A percentile compares a stretch with the other conserved stretches of the same genome.
These are phyloP conservation scores for Desmophyllum pertusum DNA, from an alignment of 92 coral and sea anemone genomes.

Conservation along the genomic window DNA sequence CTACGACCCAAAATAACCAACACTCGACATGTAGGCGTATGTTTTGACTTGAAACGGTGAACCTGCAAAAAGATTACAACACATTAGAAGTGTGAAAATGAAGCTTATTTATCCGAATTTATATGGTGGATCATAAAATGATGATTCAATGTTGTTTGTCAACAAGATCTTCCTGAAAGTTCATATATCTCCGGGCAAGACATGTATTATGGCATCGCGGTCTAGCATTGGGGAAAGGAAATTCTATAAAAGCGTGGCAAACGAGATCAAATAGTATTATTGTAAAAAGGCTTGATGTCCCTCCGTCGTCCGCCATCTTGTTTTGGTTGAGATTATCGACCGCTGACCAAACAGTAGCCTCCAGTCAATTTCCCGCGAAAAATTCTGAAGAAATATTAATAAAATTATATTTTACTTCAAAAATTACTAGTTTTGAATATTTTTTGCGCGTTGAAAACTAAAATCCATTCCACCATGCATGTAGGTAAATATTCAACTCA, in stretches of 20 bases:
- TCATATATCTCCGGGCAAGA: background rate
- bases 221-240: background rate
- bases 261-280: background rate
- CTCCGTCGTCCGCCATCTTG: constrained; percentile 16
- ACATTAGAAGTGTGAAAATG: background rate
- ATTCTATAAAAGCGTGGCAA: background rate
- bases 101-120: background rate
- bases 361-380: too few species aligned
- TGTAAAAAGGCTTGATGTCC: background rate
- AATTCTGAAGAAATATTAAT: too few species aligned
- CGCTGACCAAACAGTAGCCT: constrained; percentile 15
- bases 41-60: background rate
- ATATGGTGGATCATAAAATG: background rate
- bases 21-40: background rate
- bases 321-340: background rate
- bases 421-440: too few species aligned
- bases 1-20: constrained; percentile 18
- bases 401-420: too few species aligned
- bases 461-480: too few species aligned
- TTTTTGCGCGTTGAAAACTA: too few species aligned
- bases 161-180: background rate
- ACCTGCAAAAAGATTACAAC: background rate
- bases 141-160: background rate
- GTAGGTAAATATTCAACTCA: too few species aligned
- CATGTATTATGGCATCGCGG: background rate